Evolutionary conservation across 2,797 vertebrate genomes (phyloP), one percentile per base, ranked within the genome.

Genomic region (Diplodus puntazzo): DNA sequence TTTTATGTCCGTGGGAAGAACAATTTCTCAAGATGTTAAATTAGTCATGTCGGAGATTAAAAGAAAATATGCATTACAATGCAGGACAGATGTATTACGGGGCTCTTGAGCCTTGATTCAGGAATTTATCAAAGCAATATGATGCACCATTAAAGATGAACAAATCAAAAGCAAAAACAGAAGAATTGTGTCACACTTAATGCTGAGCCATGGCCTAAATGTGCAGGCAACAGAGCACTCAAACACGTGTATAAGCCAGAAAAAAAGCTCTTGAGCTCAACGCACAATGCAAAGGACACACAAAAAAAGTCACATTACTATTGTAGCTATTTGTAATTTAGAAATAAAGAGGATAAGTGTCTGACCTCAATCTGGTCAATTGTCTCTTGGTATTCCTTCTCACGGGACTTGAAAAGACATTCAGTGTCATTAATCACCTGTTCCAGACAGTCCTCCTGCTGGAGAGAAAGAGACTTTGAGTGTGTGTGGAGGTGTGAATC

Each of bases 351-450:
- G 57, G n/a, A n/a, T 6, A 48, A 34, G 17, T 16, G 65, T 63
- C 96, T 88, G 80, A 99, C 98, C 97, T 99, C 98, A 79, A 99
- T 99, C 92, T 99, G 98, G 95, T 94, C 97, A 43, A 99, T 99
- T 68, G 98, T 99, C 92, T 99, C 97, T 86, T 99, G 98, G 91
- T 99, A 99, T 79, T 99, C 98, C 87, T 97, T 98, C 95, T 99
- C 98, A 46, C 98, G 90, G 85, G 96, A 97, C 87, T 98, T 98
- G 94, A 99, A 99, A 75, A 99, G 93, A 0, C 97, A 99, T 80
- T 99, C 98, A 0, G 98, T 99, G 86, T 99, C 98, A 69, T 97
- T 98, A 86, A 99, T 99, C 91, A 99, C 98, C 85, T 99, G 97
- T 89, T 99, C 98, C 92, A 99, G 94, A 85, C 96, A 98, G 88